A percentile compares a stretch with the other conserved stretches of the same genome.
phyloP scores from a whole-genome alignment of 2,888 invertebrate genomes.

The Phanerotoma sp. region DNA sequence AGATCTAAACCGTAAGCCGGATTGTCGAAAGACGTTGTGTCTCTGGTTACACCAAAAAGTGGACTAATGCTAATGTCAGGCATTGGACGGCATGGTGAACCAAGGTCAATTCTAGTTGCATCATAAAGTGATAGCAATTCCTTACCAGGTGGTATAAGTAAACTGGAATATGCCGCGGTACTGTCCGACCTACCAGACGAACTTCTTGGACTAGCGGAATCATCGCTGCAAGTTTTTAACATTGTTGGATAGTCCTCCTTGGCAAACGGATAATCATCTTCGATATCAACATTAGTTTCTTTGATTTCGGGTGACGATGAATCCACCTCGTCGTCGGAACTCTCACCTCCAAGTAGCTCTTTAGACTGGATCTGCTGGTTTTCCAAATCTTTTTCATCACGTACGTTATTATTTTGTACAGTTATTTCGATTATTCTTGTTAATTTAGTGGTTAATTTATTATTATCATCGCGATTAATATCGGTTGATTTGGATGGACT shows the following conservation, averaged over 20 bases:
- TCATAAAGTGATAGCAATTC: slow-evolving; percentile 48
- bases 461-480: slow-evolving; percentile 37
- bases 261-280: slow-evolving; percentile 56
- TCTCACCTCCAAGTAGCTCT: slow-evolving; percentile 34
- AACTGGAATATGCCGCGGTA: slow-evolving; percentile 50
- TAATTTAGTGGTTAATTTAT: slow-evolving; percentile 2
- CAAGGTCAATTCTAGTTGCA: slow-evolving; percentile 49
- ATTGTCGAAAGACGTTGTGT: slow-evolving; percentile 51
- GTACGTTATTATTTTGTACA: slow-evolving; percentile 28
- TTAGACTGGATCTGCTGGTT: slow-evolving; percentile 32
- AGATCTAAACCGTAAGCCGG: slow-evolving; percentile 53
- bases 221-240: slow-evolving; percentile 55
- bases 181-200: slow-evolving; percentile 55
- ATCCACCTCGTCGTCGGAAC: slow-evolving; percentile 40
- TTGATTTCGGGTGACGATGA: slow-evolving; percentile 29
- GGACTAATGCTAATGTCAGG: slow-evolving; percentile 47
- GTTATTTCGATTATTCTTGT: slow-evolving; percentile 25
- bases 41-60: slow-evolving; percentile 37
- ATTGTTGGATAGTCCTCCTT: slow-evolving; percentile 56
- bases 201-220: slow-evolving; percentile 54
- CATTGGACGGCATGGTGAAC: slow-evolving; percentile 47
- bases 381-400: slow-evolving; percentile 11
- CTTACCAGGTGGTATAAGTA: slow-evolving; percentile 43
- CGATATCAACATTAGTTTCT: slow-evolving; percentile 52
- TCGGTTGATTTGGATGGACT: too few species aligned